Percentiles rank a stretch among this genome's conserved stretches.
phyloP scores from a whole-genome alignment of 2,888 invertebrate genomes.

The Arenicola marina region DNA sequence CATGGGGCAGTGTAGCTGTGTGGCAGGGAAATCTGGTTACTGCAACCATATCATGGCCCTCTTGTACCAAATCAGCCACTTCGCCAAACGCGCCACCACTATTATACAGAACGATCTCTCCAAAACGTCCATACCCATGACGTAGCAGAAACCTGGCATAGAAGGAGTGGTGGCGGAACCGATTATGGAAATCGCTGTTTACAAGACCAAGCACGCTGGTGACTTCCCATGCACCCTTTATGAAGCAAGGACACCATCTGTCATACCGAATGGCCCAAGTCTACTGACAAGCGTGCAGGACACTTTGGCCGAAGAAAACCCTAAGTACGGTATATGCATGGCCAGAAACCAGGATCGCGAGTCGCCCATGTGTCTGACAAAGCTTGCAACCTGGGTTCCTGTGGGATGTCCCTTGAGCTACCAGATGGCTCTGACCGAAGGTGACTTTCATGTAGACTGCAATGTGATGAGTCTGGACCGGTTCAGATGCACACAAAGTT shows the following conservation, averaged over 20 bases:
- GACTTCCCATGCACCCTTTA: background rate
- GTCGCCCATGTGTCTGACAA: background rate
- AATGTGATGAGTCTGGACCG: background rate
- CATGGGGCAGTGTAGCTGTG: background rate
- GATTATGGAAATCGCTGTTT: background rate
- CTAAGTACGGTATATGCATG: constrained; percentile 6
- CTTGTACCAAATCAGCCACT: constrained; percentile 12
- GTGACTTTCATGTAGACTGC: constrained; percentile 10
- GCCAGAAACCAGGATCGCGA: background rate
- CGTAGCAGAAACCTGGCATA: constrained; percentile 8
- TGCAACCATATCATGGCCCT: constrained; percentile 10
- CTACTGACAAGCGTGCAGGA: background rate
- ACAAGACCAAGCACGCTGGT: no score
- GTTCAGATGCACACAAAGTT: constrained; percentile 2
- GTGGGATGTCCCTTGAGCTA: constrained; percentile 3
- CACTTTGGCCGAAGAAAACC: background rate
- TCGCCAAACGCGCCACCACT: constrained; percentile 1
- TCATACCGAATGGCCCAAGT: background rate
- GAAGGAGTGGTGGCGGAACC: constrained; percentile 6
- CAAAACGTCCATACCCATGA: constrained; percentile 7
- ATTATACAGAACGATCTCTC: constrained; percentile 8
- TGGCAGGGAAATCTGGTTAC: constrained; percentile 3
- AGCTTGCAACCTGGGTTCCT: constrained; percentile 2
- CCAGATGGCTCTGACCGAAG: constrained; percentile 4
- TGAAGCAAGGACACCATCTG: constrained; percentile 2